These are phyloP conservation scores for Heliconius erato DNA, from an alignment of 2,888 invertebrate genomes.

Conservation along the genomic window DNA sequence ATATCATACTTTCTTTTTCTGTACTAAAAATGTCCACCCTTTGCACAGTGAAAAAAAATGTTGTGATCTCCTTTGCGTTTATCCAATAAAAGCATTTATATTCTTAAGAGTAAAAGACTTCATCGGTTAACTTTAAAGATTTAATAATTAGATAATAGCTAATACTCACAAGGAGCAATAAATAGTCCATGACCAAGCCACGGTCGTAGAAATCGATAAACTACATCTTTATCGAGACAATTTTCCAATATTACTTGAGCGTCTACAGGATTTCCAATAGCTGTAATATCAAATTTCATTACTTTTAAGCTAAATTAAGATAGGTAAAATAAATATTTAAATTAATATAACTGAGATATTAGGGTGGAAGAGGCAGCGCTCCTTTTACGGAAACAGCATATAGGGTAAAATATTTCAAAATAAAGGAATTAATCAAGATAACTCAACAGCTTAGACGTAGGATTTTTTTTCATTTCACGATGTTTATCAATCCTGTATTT, in stretches of 20 bases:
- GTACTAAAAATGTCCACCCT: neutral
- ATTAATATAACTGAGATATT: too few relatives aligned
- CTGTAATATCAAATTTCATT: slow-evolving; percentile 55
- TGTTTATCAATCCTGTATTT: too few relatives aligned
- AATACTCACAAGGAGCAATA: slow-evolving; percentile 72
- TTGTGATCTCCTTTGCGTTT: neutral
- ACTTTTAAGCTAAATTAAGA: too few relatives aligned
- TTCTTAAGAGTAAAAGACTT: neutral
- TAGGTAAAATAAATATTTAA: too few relatives aligned
- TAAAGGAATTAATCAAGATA: too few relatives aligned
- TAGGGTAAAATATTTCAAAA: too few relatives aligned
- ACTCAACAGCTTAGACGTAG: too few relatives aligned
- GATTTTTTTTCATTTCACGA: too few relatives aligned
- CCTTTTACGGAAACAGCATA: too few relatives aligned
- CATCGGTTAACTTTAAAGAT: too few relatives aligned
- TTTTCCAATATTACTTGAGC: slow-evolving; percentile 74
- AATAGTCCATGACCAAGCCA: slow-evolving; percentile 80
- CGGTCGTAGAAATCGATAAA: slow-evolving; percentile 73
- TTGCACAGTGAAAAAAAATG: neutral
- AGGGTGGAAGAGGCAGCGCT: too few relatives aligned
- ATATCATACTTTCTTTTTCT: too few relatives aligned
- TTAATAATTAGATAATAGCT: neutral
- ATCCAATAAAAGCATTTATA: neutral
- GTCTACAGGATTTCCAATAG: slow-evolving; percentile 71
- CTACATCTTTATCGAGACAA: slow-evolving; percentile 75